phyloP scores from a whole-genome alignment of 2,113 vertebrate genomes.

The Notechis scutatus region DNA sequence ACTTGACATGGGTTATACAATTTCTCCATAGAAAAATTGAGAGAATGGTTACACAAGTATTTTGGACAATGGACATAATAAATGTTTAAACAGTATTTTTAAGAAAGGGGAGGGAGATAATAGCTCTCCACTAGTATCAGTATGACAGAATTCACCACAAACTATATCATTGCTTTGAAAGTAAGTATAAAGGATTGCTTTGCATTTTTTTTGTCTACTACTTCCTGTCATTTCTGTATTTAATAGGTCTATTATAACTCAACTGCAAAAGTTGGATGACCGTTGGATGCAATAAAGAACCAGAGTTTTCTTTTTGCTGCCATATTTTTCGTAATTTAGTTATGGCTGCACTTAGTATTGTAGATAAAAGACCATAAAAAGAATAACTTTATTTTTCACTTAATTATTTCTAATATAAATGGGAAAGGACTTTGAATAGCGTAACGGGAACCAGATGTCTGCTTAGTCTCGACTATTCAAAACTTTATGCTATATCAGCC shows the following conservation, averaged over 20 bases:
- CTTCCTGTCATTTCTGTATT: not conserved
- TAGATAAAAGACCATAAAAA: not conserved
- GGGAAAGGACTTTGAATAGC: not conserved
- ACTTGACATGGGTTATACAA: not conserved
- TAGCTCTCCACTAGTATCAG: not conserved
- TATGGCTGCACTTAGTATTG: not conserved
- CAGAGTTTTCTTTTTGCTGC: not conserved
- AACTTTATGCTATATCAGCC: rapidly evolving
- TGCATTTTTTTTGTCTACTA: not conserved
- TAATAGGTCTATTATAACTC: not conserved
- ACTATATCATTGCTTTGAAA: not conserved
- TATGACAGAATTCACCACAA: not conserved
- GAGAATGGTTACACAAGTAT: not conserved
- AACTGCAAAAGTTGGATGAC: not conserved
- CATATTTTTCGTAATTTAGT: not conserved
- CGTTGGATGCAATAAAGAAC: not conserved
- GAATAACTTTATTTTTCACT: not conserved
- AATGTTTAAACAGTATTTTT: not conserved
- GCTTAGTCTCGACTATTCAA: not conserved
- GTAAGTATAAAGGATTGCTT: not conserved
- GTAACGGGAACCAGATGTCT: not conserved
- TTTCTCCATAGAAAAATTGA: not conserved
- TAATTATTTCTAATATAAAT: rapidly evolving
- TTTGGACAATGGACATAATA: not conserved
- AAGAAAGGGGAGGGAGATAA: not conserved